Evolutionary conservation across 92 coral and sea anemone species (phyloP).

Genomic region (Actinostola sp.): DNA sequence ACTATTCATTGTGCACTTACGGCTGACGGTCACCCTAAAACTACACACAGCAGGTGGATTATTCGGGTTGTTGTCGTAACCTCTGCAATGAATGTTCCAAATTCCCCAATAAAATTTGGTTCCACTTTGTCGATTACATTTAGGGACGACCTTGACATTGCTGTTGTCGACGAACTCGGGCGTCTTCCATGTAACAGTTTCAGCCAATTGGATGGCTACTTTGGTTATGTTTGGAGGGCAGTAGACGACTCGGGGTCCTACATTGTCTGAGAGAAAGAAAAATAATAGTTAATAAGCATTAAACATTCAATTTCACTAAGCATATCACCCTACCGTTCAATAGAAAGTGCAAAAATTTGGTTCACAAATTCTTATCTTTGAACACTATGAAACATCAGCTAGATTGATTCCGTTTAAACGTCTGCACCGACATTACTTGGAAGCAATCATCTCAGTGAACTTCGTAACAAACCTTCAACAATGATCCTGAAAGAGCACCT

Average conservation of each 20-base stretch:
- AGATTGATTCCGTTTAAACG: too few relatives aligned
- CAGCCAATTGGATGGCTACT: constrained; percentile 10
- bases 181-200: constrained; percentile 20
- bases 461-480: constrained; percentile 49
- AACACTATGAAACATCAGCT: too few relatives aligned
- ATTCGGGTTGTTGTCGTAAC: constrained; percentile 59
- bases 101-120: constrained; percentile 41
- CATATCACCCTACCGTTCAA: too few relatives aligned
- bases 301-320: too few relatives aligned
- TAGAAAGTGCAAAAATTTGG: too few relatives aligned
- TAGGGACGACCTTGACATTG: neutral
- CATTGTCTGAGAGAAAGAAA: constrained; percentile 14
- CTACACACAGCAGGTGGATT: constrained; percentile 63
- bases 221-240: constrained; percentile 21
- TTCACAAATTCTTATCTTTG: too few relatives aligned
- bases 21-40: constrained; percentile 43
- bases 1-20: too few relatives aligned
- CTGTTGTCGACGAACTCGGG: constrained; percentile 43
- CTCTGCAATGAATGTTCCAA: constrained; percentile 66
- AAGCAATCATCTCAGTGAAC: neutral
- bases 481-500: constrained; percentile 50
- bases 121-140: constrained; percentile 41
- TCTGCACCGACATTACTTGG: too few relatives aligned
- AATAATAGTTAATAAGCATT: neutral
- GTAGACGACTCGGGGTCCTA: constrained; percentile 28